Percentiles rank a stretch among this genome's conserved stretches.
phyloP scores from a whole-genome alignment of 1,140 invertebrate genomes.

The Portunus trituberculatus region DNA sequence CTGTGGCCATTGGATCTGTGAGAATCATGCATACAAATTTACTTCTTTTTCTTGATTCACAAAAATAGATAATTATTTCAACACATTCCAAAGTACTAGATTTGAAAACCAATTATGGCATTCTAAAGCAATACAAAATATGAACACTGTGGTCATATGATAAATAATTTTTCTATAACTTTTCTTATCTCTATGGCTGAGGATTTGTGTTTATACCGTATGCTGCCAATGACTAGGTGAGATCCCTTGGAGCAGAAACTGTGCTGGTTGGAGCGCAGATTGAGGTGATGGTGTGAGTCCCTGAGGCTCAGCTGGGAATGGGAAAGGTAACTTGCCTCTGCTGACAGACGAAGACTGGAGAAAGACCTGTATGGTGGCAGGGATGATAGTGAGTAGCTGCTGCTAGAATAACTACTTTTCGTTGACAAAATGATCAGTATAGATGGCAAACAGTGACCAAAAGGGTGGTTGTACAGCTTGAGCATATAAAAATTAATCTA shows the following conservation, averaged over 20 bases:
- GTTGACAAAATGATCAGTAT: too few relatives aligned
- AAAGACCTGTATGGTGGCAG: conserved; percentile 63
- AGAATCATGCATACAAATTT: not conserved
- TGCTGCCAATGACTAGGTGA: conserved; percentile 63
- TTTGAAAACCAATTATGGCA: not conserved
- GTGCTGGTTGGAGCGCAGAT: conserved; percentile 70
- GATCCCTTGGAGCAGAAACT: conserved; percentile 73
- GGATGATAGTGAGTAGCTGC: not conserved
- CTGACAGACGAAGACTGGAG: conserved; percentile 68
- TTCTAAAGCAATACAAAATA: not conserved
- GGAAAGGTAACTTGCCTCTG: conserved; percentile 67
- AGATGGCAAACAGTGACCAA: too few relatives aligned
- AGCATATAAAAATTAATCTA: too few relatives aligned
- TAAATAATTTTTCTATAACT: not conserved
- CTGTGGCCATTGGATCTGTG: conserved; percentile 63
- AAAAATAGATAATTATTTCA: not conserved
- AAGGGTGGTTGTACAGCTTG: too few relatives aligned
- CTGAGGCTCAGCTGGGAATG: conserved; percentile 64
- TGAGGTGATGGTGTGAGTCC: conserved; percentile 41
- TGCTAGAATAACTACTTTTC: too few relatives aligned
- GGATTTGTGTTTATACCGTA: conserved; percentile 27
- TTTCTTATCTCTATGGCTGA: not conserved
- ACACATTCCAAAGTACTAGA: not conserved
- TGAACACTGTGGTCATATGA: not conserved
- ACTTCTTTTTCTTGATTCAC: not conserved